These are phyloP conservation scores for Pristionchus fissidentatus DNA, from an alignment of 2,888 invertebrate species.

Conservation along the genomic window DNA sequence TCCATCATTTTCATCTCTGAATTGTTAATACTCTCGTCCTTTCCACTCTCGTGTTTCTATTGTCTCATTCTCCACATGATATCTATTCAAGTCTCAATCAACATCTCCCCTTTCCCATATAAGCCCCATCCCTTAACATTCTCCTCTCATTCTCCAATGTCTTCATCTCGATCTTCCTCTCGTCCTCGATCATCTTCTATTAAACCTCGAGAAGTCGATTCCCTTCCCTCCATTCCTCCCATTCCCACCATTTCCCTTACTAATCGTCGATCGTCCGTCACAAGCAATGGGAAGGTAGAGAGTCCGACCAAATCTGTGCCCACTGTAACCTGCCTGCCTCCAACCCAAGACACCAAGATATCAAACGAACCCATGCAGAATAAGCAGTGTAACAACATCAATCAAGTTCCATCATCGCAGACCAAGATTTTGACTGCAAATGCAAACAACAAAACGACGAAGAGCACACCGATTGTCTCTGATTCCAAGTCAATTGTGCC, in stretches of 20 bases:
- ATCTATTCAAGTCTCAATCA: constrained; percentile 28
- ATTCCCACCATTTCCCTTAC: neutral
- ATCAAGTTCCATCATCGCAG: no score
- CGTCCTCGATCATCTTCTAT: constrained; percentile 9
- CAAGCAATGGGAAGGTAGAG: neutral
- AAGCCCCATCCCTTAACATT: constrained; percentile 5
- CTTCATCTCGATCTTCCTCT: constrained; percentile 9
- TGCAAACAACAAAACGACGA: no score
- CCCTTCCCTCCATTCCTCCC: neutral
- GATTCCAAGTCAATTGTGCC: neutral
- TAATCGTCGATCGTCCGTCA: neutral
- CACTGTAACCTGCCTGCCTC: neutral
- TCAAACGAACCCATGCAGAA: no score
- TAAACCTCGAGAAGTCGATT: neutral
- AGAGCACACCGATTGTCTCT: neutral
- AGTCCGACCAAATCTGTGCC: neutral
- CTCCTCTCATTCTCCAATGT: neutral
- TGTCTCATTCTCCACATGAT: constrained; percentile 3
- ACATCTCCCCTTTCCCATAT: neutral
- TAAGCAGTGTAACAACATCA: no score
- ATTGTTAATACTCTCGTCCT: neutral
- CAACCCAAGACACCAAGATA: no score
- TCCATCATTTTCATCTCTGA: neutral
- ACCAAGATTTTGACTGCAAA: no score
- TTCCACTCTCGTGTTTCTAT: neutral